Percentiles rank a stretch among this genome's conserved stretches.
These are phyloP conservation scores for Dusona sp. DNA, from an alignment of 2,888 invertebrate genomes.

Conservation along the genomic window DNA sequence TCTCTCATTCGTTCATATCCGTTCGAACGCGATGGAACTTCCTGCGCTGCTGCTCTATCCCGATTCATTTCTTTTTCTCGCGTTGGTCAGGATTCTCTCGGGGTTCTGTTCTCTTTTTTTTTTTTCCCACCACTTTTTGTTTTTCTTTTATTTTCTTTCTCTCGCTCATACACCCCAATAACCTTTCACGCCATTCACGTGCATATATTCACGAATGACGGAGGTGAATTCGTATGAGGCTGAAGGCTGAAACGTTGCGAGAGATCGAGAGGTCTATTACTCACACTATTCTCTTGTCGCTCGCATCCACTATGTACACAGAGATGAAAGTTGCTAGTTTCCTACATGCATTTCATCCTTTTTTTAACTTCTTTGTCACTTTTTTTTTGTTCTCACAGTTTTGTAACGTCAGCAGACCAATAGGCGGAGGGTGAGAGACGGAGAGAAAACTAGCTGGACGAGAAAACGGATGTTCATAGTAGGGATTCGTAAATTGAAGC, in stretches of 20 bases:
- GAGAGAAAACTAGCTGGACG: conserved; percentile 11
- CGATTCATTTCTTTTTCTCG: conserved; percentile 45
- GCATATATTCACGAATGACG: conserved; percentile 36
- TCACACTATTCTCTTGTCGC: conserved; percentile 25
- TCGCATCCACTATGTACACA: background rate
- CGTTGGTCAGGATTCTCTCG: conserved; percentile 3
- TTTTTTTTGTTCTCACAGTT: conserved; percentile 46
- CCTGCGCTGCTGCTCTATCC: conserved; percentile 49
- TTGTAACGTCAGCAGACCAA: conserved; percentile 43
- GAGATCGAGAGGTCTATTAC: conserved; percentile 36
- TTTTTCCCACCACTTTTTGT: conserved; percentile 19
- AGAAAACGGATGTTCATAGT: conserved; percentile 34
- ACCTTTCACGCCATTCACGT: conserved; percentile 19
- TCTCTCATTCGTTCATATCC: conserved; percentile 65
- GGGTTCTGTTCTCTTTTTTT: conserved; percentile 19
- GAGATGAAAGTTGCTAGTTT: conserved; percentile 30
- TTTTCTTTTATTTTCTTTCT: conserved; percentile 48
- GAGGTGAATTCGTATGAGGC: background rate
- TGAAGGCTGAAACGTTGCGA: conserved; percentile 25
- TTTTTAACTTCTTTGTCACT: conserved; percentile 8
- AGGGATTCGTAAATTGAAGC: conserved; percentile 39
- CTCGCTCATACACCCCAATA: conserved; percentile 47
- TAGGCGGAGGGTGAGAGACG: background rate
- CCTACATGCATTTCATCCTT: conserved; percentile 27
- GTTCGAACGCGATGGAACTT: conserved; percentile 66